A percentile compares a stretch with the other conserved stretches of the same genome.
These are phyloP conservation scores for Turritopsis rubra DNA, from an alignment of 30 jellyfish, hydroid and myxozoan species.

Conservation along the genomic window DNA sequence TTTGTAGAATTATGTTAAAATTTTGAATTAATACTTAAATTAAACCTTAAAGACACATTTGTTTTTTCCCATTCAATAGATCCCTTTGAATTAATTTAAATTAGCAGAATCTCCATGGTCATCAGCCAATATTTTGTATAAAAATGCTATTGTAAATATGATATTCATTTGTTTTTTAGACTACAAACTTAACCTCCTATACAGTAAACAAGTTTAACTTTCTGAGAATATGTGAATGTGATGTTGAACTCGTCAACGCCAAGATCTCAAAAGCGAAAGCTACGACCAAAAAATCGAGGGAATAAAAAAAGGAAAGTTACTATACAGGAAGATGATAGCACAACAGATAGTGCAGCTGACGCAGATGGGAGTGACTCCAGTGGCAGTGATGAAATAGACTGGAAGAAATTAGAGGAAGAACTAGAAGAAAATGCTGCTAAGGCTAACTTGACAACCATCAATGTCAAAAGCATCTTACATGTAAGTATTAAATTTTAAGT, in stretches of 20 bases:
- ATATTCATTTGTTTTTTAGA: too few relatives aligned
- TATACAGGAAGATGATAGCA: neutral
- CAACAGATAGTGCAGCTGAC: constrained; percentile 17
- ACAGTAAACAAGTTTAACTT: too few relatives aligned
- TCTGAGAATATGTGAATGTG: neutral
- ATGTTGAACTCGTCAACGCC: constrained; percentile 1
- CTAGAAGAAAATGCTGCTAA: constrained; percentile 60
- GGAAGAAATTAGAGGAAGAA: constrained; percentile 46
- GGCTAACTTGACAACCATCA: constrained; percentile 53
- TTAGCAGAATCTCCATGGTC: too few relatives aligned
- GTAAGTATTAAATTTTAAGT: constrained; percentile 36
- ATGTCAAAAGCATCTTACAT: constrained; percentile 71
- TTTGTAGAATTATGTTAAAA: too few relatives aligned
- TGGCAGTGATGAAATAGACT: constrained; percentile 40
- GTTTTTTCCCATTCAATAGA: too few relatives aligned
- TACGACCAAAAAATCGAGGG: neutral
- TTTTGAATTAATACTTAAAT: too few relatives aligned
- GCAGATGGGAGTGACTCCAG: constrained; percentile 26
- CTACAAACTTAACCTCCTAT: too few relatives aligned
- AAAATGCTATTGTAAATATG: too few relatives aligned
- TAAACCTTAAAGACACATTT: too few relatives aligned
- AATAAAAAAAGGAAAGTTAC: neutral
- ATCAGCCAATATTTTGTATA: too few relatives aligned
- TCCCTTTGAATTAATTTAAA: too few relatives aligned
- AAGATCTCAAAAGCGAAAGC: neutral